Conservation (phyloP, 1,140 invertebrate genomes). For the Gonioctena quinquepunctata region DNA sequence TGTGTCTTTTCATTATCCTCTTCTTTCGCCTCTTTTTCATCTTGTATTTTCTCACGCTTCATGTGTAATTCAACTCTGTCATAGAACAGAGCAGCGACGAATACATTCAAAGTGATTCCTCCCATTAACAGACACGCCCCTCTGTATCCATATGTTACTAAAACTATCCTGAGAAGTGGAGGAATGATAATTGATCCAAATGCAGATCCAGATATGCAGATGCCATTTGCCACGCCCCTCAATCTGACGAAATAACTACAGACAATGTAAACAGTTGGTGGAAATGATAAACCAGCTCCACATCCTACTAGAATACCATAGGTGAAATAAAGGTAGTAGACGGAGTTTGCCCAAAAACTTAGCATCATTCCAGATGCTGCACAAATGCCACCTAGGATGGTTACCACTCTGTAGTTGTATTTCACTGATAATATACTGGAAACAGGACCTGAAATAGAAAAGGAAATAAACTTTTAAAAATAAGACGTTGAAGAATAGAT, state of each 20-base stretch:
- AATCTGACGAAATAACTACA: conserved; percentile 83
- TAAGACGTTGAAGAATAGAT: no score
- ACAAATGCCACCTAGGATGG: conserved; percentile 81
- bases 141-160: conserved; percentile 77
- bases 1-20: conserved; percentile 38
- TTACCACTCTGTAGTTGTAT: conserved; percentile 89
- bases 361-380: conserved; percentile 84
- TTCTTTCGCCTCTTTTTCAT: conserved; percentile 56
- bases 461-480: no score
- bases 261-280: conserved; percentile 88
- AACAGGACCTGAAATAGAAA: conserved; percentile 73
- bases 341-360: conserved; percentile 79
- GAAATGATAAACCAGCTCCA: conserved; percentile 79
- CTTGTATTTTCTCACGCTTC: conserved; percentile 66
- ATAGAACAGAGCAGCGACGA: conserved; percentile 81
- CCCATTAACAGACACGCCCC: conserved; percentile 82
- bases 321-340: conserved; percentile 77
- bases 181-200: conserved; percentile 82
- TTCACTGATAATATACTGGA: conserved; percentile 87
- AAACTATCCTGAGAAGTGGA: conserved; percentile 69
- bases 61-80: conserved; percentile 81
- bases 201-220: conserved; percentile 87
- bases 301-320: conserved; percentile 81
- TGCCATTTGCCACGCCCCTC: conserved; percentile 83
- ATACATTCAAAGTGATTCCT: conserved; percentile 79